Conservation (phyloP, 2,888 invertebrate genomes). For the Agrenia bidenticulata region DNA sequence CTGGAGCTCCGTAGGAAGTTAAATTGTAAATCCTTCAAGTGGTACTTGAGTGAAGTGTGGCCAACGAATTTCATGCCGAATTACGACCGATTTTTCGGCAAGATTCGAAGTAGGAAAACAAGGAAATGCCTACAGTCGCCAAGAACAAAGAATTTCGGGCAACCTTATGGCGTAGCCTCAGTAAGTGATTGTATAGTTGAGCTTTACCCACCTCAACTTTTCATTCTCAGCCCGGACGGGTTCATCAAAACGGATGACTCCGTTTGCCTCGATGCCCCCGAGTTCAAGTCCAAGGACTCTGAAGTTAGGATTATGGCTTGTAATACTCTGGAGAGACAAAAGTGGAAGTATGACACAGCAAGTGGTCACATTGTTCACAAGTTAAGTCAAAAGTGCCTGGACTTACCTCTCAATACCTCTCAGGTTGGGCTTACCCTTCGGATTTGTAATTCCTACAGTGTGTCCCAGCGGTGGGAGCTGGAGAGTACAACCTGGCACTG, state of each 20-base stretch:
- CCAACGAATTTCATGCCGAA: slow-evolving; percentile 94
- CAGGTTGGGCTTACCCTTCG: slow-evolving; percentile 63
- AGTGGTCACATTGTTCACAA: slow-evolving; percentile 61
- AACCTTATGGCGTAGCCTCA: slow-evolving; percentile 70
- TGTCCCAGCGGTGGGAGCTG: slow-evolving; percentile 69
- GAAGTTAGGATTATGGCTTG: slow-evolving; percentile 72
- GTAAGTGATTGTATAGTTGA: slow-evolving; percentile 66
- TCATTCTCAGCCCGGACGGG: slow-evolving; percentile 70
- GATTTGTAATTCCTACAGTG: slow-evolving; percentile 61
- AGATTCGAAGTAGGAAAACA: slow-evolving; percentile 65
- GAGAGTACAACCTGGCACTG: slow-evolving; percentile 66
- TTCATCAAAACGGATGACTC: slow-evolving; percentile 84
- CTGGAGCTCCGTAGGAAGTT: slow-evolving; percentile 62
- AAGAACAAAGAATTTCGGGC: slow-evolving; percentile 58
- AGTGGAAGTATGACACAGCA: slow-evolving; percentile 62
- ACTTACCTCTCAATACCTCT: slow-evolving; percentile 58
- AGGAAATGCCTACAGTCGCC: slow-evolving; percentile 68
- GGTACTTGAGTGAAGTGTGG: slow-evolving; percentile 95
- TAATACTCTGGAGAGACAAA: slow-evolving; percentile 67
- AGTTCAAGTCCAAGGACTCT: slow-evolving; percentile 59
- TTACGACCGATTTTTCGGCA: slow-evolving; percentile 83
- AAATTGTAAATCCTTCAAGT: slow-evolving; percentile 79
- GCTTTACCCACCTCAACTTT: slow-evolving; percentile 65
- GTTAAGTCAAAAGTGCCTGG: slow-evolving; percentile 64
- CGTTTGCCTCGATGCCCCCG: slow-evolving; percentile 72